phyloP scores from a whole-genome alignment of 2,113 vertebrate genomes.

The Menidia beryllina region DNA sequence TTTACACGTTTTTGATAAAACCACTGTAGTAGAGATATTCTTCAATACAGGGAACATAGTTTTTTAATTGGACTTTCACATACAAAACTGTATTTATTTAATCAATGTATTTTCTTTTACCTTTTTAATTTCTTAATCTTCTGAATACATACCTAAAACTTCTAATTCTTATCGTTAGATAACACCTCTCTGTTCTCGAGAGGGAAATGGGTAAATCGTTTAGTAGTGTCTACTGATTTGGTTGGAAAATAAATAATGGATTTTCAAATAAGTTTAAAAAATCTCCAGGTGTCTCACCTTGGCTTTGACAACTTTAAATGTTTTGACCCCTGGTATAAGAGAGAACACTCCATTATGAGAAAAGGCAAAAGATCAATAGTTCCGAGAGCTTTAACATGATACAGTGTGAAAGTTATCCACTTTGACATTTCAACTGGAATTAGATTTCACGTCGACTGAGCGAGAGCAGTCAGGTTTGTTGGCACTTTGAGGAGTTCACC shows the following conservation, averaged over 20 bases:
- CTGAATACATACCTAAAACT: constrained; percentile 3
- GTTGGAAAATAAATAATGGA: constrained; percentile 41
- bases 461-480: too few relatives aligned
- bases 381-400: not conserved
- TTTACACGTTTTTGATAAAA: not conserved
- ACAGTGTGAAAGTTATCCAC: not conserved
- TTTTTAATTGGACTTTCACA: too few relatives aligned
- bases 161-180: constrained; percentile 34
- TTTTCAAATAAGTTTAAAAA: constrained; percentile 14
- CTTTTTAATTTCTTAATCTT: too few relatives aligned
- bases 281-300: not conserved
- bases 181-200: constrained; percentile 43
- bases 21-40: not conserved
- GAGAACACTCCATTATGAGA: not conserved
- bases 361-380: not conserved
- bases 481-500: too few relatives aligned
- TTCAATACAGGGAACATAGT: not conserved
- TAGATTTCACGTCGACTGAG: too few relatives aligned
- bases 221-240: constrained; percentile 19
- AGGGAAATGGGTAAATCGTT: constrained; percentile 42
- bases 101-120: too few relatives aligned
- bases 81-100: too few relatives aligned
- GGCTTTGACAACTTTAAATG: constrained; percentile 5
- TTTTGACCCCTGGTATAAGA: not conserved
- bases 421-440: not conserved